A percentile compares a stretch with the other conserved stretches of the same genome.
phyloP scores from a whole-genome alignment of 2,888 invertebrate species.

The Synanthedon tipuliformis region DNA sequence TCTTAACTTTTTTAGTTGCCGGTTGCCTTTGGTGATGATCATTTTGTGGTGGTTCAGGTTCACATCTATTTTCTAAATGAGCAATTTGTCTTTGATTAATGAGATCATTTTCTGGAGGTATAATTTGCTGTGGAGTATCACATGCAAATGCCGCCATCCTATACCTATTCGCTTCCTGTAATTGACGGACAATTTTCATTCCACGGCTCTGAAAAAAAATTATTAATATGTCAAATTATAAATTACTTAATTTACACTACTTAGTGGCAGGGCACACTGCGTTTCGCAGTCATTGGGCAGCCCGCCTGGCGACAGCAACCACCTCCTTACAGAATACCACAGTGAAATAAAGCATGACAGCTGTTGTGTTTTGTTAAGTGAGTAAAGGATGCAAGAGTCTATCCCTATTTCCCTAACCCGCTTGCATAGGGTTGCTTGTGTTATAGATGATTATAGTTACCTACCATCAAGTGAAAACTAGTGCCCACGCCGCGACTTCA shows the following conservation, averaged over 20 bases:
- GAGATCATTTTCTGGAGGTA: conserved; percentile 55
- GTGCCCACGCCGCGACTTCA: no score
- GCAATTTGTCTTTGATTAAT: conserved; percentile 62
- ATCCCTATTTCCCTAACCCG: no score
- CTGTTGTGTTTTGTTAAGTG: no score
- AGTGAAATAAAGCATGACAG: no score
- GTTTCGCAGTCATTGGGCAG: no score
- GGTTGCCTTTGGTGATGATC: conserved; percentile 49
- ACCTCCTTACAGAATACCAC: no score
- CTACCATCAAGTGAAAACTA: no score
- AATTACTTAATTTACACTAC: no score
- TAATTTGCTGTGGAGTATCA: conserved; percentile 39
- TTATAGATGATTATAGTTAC: no score
- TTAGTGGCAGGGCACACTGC: not conserved
- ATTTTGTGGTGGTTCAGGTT: conserved; percentile 36
- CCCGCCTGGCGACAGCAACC: no score
- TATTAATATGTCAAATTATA: not conserved
- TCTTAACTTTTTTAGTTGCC: conserved; percentile 68
- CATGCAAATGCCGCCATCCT: conserved; percentile 68
- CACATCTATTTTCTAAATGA: conserved; percentile 49
- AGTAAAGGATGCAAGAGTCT: no score
- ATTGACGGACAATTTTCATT: conserved; percentile 56
- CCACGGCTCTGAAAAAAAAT: conserved; percentile 57
- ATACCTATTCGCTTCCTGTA: conserved; percentile 63
- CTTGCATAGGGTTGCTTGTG: no score